phyloP scores from a whole-genome alignment of 2,888 invertebrate genomes.

The Amblyteles armatorius region DNA sequence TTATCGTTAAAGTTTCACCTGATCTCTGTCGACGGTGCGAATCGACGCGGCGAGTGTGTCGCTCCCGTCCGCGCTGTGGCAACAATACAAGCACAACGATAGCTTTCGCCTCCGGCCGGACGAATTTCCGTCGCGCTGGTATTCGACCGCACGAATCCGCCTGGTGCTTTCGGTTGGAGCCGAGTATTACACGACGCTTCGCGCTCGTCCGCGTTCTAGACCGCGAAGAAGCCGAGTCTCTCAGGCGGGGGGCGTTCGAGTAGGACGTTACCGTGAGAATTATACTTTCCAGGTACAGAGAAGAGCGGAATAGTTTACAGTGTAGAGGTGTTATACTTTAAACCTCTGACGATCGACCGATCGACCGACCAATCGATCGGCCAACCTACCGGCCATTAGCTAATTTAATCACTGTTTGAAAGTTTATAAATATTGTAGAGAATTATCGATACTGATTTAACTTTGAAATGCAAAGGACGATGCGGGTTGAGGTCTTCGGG shows the following conservation, averaged over 20 bases:
- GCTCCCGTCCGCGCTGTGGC: background rate
- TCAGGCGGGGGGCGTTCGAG: background rate
- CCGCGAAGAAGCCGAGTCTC: conserved; percentile 2
- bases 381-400: too few species aligned
- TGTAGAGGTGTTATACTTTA: background rate
- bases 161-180: conserved; percentile 46
- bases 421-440: too few species aligned
- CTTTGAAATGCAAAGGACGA: background rate
- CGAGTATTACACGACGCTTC: conserved; percentile 38
- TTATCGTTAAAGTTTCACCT: conserved; percentile 41
- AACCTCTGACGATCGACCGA: background rate
- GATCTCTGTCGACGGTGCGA: conserved; percentile 16
- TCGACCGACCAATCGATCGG: too few species aligned
- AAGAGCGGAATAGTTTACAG: background rate
- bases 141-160: conserved; percentile 12
- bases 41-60: conserved; percentile 16
- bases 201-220: conserved; percentile 22
- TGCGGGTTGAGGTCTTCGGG: background rate
- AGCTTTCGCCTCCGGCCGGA: conserved; percentile 31
- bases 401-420: too few species aligned
- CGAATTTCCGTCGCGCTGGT: conserved; percentile 23
- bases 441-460: background rate
- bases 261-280: conserved; percentile 50
- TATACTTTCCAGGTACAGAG: conserved; percentile 42
- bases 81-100: conserved; percentile 15